phyloP scores from a whole-genome alignment of 64 coral and sea anemone genomes.

The Stichodactyla mertensii region DNA sequence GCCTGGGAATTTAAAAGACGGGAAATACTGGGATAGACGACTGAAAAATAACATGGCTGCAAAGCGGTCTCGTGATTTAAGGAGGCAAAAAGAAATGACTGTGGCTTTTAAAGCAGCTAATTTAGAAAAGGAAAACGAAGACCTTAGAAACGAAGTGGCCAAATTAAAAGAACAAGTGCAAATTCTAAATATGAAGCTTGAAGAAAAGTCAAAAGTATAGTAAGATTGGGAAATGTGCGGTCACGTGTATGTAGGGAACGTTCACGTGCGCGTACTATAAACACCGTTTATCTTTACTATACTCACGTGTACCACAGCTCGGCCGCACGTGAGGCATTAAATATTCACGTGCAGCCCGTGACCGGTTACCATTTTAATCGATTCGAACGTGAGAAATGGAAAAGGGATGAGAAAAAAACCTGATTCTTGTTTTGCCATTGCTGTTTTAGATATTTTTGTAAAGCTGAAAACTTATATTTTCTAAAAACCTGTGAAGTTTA shows the following conservation, averaged over 20 bases:
- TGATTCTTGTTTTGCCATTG: background rate
- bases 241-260: background rate
- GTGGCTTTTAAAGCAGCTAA: constrained; percentile 26
- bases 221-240: background rate
- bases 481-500: too few relatives aligned
- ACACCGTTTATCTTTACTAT: background rate
- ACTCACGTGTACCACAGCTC: background rate
- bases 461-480: background rate
- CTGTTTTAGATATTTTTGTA: background rate
- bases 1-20: constrained; percentile 33
- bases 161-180: constrained; percentile 42
- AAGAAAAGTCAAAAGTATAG: background rate
- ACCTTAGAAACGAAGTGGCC: constrained; percentile 39
- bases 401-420: background rate
- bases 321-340: background rate
- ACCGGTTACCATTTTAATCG: background rate
- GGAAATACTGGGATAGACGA: constrained; percentile 65
- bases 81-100: constrained; percentile 49
- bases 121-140: constrained; percentile 33
- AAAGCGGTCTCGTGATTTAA: constrained; percentile 51
- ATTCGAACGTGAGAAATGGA: background rate
- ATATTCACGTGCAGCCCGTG: background rate
- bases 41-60: constrained; percentile 59
- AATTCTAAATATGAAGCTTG: constrained; percentile 24
- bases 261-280: background rate